These are phyloP conservation scores for Rhagophthalmus giganteus DNA, from an alignment of 2,888 invertebrate genomes.

Conservation along the genomic window DNA sequence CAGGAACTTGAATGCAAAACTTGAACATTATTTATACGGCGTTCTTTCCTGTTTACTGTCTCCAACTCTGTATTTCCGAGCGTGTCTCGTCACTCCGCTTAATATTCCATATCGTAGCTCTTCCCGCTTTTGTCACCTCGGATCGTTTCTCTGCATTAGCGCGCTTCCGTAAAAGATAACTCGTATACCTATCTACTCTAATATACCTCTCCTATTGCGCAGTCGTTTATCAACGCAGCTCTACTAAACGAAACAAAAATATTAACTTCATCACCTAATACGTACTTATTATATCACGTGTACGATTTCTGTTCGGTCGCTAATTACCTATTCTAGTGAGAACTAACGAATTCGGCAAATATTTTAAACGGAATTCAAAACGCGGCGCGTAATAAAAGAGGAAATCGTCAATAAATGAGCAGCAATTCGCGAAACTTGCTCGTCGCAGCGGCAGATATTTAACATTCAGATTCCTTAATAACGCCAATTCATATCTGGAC, in stretches of 20 bases:
- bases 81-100: constrained; percentile 39
- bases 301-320: background rate
- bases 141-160: constrained; percentile 42
- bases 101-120: constrained; percentile 44
- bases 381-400: constrained; percentile 30
- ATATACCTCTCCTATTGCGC: constrained; percentile 28
- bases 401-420: constrained; percentile 43
- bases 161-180: constrained; percentile 37
- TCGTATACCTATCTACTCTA: constrained; percentile 30
- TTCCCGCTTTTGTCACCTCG: constrained; percentile 42
- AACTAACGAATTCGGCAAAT: constrained; percentile 21
- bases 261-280: constrained; percentile 17
- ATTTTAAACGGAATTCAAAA: constrained; percentile 27
- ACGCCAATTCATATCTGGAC: constrained; percentile 52
- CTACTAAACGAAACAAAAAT: constrained; percentile 24
- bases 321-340: constrained; percentile 4
- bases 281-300: background rate
- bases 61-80: constrained; percentile 36
- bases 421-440: constrained; percentile 36
- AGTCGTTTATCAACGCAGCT: constrained; percentile 18
- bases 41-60: constrained; percentile 35
- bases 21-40: constrained; percentile 39
- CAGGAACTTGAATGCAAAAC: constrained; percentile 39
- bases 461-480: constrained; percentile 49
- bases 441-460: constrained; percentile 40